These are phyloP conservation scores for Antennarius maculatus DNA, from an alignment of 2,797 vertebrate genomes.

Conservation along the genomic window DNA sequence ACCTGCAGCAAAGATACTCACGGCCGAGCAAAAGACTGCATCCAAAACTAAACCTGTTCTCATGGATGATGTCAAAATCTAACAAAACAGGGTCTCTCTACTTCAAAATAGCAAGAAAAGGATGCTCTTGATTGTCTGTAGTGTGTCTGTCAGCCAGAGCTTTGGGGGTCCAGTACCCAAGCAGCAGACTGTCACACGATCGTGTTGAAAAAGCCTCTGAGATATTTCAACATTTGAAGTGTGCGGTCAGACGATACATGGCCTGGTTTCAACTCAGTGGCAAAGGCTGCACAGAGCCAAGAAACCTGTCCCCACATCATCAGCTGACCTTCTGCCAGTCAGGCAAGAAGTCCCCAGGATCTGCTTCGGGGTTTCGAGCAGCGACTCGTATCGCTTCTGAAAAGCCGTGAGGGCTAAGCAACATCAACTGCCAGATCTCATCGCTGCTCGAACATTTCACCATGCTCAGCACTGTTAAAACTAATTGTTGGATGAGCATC, in stretches of 20 bases:
- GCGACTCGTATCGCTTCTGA: conserved; percentile 32
- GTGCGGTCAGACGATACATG: not conserved
- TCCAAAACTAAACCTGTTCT: conserved; percentile 18
- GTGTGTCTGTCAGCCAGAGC: not conserved
- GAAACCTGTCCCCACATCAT: conserved; percentile 59
- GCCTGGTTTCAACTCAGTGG: conserved; percentile 29
- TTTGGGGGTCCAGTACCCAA: conserved; percentile 3
- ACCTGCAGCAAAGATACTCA: conserved; percentile 34
- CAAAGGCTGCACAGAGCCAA: conserved; percentile 43
- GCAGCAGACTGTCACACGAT: not conserved
- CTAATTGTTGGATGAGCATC: conserved; percentile 77
- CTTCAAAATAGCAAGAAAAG: conserved; percentile 9
- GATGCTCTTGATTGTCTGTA: conserved; percentile 12
- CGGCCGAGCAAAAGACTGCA: conserved; percentile 7
- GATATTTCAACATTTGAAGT: conserved; percentile 11
- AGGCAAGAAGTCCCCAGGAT: conserved; percentile 54
- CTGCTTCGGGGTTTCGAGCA: conserved; percentile 52
- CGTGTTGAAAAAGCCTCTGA: conserved; percentile 8
- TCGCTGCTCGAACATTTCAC: conserved; percentile 46
- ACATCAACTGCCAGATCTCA: conserved; percentile 36
- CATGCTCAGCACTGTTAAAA: conserved; percentile 66
- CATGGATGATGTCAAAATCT: conserved; percentile 1
- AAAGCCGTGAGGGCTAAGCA: conserved; percentile 27
- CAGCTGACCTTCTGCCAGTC: conserved; percentile 63
- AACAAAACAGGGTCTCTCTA: conserved; percentile 6